phyloP scores from a whole-genome alignment of 2,113 vertebrate genomes.

The Tor tambroides region DNA sequence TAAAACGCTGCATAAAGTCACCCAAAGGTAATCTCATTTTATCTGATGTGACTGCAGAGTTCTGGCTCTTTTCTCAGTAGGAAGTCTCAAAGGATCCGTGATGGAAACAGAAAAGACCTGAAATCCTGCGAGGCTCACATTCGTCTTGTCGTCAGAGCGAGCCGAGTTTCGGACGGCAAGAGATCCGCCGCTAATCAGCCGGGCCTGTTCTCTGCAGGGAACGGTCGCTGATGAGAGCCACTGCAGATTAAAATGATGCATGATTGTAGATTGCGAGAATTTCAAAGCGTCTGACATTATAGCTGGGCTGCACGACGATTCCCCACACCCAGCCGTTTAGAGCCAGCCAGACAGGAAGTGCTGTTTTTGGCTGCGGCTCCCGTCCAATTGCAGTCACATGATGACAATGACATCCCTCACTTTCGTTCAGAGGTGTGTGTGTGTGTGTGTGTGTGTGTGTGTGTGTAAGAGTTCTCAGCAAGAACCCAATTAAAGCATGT shows the following conservation, averaged over 20 bases:
- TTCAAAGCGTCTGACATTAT: constrained; percentile 33
- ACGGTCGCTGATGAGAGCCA: constrained; percentile 37
- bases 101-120: constrained; percentile 12
- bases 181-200: constrained; percentile 29
- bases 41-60: constrained; percentile 40
- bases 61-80: constrained; percentile 33
- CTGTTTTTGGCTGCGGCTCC: constrained; percentile 11
- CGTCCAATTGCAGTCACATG: neutral
- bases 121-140: constrained; percentile 4
- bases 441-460: neutral
- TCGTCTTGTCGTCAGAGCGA: neutral
- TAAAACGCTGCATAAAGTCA: constrained; percentile 47
- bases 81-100: constrained; percentile 20
- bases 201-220: constrained; percentile 6
- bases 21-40: constrained; percentile 43
- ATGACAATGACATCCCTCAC: constrained; percentile 13
- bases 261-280: constrained; percentile 41
- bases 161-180: neutral
- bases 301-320: neutral
- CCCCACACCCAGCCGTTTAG: neutral
- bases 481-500: constrained; percentile 58
- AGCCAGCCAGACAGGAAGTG: constrained; percentile 14
- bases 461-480: neutral
- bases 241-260: constrained; percentile 32
- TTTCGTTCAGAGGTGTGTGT: neutral